A percentile compares a stretch with the other conserved stretches of the same genome.
phyloP scores from a whole-genome alignment of 1,140 invertebrate species.

The Diachasma alloeum region DNA sequence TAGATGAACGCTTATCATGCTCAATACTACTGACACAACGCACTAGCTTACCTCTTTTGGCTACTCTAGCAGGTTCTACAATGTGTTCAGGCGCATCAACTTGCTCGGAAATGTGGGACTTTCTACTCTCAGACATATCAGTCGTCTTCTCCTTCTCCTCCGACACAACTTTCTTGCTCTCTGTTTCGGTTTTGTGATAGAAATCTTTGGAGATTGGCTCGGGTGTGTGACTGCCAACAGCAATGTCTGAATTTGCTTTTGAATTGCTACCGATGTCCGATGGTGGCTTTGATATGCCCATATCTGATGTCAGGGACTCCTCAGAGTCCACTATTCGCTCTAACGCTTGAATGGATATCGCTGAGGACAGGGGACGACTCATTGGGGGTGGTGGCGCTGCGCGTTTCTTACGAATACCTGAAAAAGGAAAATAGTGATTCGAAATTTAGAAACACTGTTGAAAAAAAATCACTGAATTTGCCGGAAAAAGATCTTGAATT shows the following conservation, averaged over 20 bases:
- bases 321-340: conserved; percentile 61
- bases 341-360: conserved; percentile 55
- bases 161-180: not conserved
- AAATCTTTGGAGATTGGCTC: not conserved
- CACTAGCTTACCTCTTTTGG: conserved; percentile 61
- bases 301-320: conserved; percentile 58
- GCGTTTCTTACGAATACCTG: conserved; percentile 59
- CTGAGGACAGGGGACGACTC: conserved; percentile 53
- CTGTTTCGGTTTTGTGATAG: not conserved
- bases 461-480: too few relatives aligned
- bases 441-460: not conserved
- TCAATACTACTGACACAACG: conserved; percentile 39
- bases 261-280: conserved; percentile 48
- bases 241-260: conserved; percentile 51
- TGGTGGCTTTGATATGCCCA: conserved; percentile 56
- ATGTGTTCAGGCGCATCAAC: not conserved
- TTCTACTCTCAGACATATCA: not conserved
- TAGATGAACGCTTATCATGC: conserved; percentile 37
- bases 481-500: too few relatives aligned
- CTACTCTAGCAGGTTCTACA: conserved; percentile 54
- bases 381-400: conserved; percentile 54
- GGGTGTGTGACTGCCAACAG: conserved; percentile 13
- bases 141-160: not conserved
- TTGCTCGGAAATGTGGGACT: not conserved
- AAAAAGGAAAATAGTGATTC: not conserved